Percentiles rank a stretch among this genome's conserved stretches.
Conservation (phyloP, 2,113 vertebrate genomes). For the Sapayoa aenigma region DNA sequence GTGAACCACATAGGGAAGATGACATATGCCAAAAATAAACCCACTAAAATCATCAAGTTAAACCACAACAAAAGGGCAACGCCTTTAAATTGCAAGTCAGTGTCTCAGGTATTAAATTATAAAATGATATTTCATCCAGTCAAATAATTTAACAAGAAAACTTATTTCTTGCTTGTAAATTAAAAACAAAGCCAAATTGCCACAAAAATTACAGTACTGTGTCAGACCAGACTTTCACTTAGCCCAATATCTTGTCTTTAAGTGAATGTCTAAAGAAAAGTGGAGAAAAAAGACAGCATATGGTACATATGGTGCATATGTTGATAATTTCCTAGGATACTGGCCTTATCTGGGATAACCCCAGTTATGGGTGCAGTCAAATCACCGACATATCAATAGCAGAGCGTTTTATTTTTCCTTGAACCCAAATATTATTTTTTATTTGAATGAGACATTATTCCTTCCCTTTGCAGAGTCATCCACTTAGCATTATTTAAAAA, state of each 20-base stretch:
- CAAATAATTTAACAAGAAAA: neutral
- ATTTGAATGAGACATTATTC: neutral
- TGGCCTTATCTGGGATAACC: neutral
- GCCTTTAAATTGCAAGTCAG: neutral
- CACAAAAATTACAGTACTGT: neutral
- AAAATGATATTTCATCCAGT: neutral
- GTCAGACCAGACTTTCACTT: neutral
- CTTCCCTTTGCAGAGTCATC: neutral
- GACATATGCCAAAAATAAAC: neutral
- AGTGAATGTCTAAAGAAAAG: neutral
- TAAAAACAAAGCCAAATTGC: neutral
- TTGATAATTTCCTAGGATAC: neutral
- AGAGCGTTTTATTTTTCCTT: neutral
- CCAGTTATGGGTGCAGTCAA: neutral
- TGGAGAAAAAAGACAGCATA: neutral
- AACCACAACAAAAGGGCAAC: neutral
- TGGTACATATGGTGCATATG: neutral
- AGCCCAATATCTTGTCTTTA: neutral
- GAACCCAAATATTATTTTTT: neutral
- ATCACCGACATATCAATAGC: neutral
- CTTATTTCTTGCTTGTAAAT: neutral
- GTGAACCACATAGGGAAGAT: neutral
- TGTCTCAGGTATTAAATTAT: neutral
- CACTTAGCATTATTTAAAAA: neutral
- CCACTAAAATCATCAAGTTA: neutral